Evolutionary conservation across 35 echinoderm and acorn worm species (phyloP).

Genomic region (Acanthaster planci): DNA sequence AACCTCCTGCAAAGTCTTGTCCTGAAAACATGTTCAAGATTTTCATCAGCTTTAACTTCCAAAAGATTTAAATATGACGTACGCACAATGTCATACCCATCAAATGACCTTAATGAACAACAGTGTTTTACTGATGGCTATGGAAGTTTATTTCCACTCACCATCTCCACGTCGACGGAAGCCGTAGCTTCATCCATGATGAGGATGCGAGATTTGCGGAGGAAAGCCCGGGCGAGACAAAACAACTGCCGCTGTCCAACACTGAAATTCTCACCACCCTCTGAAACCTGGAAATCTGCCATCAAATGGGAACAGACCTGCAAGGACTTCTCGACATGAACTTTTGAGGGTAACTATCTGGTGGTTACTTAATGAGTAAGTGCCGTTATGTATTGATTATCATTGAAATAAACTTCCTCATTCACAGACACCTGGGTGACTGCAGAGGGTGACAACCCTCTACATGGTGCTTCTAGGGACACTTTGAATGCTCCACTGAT

Average conservation of each 20-base stretch:
- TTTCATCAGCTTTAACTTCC: neutral
- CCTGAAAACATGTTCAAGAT: slow-evolving; percentile 14
- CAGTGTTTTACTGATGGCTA: neutral
- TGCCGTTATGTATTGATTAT: no score
- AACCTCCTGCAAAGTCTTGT: slow-evolving; percentile 44
- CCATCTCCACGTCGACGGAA: slow-evolving; percentile 32
- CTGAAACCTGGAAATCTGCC: slow-evolving; percentile 41
- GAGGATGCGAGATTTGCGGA: slow-evolving; percentile 42
- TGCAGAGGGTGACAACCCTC: no score
- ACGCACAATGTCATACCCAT: neutral
- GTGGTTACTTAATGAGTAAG: no score
- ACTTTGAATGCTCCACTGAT: no score
- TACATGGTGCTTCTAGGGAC: no score
- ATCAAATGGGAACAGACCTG: no score
- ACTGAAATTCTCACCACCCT: slow-evolving; percentile 48
- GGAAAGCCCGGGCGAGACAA: slow-evolving; percentile 44
- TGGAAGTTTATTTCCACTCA: slow-evolving; percentile 1
- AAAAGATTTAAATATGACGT: neutral
- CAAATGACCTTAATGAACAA: neutral
- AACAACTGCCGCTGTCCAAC: slow-evolving; percentile 62
- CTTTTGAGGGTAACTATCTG: no score
- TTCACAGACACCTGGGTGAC: no score
- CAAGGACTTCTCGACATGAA: no score
- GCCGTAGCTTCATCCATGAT: slow-evolving; percentile 57
- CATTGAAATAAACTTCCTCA: no score